Percentiles rank a stretch among this genome's conserved stretches.
Evolutionary conservation across 2,113 vertebrate genomes (phyloP).

Genomic region (Embiotoca jacksoni): DNA sequence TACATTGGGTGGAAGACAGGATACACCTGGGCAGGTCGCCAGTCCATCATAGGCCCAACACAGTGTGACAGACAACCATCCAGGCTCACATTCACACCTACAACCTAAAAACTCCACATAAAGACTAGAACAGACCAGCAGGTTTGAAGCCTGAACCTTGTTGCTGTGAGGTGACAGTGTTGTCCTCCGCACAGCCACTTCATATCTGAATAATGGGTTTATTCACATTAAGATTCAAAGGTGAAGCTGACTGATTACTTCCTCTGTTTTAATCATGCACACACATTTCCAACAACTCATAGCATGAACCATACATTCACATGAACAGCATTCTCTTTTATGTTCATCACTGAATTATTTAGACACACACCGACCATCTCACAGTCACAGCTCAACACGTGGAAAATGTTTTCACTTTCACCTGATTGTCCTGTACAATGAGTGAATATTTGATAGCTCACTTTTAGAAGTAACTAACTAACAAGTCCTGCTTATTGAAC

Average conservation of each 20-base stretch:
- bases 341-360: constrained; percentile 46
- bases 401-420: not conserved
- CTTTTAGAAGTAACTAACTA: constrained; percentile 18
- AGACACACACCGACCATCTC: not conserved
- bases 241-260: not conserved
- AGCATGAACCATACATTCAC: not conserved
- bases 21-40: too few species aligned
- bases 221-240: not conserved
- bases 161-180: too few species aligned
- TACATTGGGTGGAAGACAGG: too few species aligned
- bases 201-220: not conserved
- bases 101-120: too few species aligned
- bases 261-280: not conserved
- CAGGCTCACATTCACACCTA: too few species aligned
- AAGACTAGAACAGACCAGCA: too few species aligned
- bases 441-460: constrained; percentile 41
- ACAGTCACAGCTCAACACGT: not conserved
- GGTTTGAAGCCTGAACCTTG: too few species aligned
- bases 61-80: too few species aligned
- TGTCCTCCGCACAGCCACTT: not conserved
- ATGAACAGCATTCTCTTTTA: not conserved
- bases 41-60: too few species aligned
- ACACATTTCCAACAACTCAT: not conserved
- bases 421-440: not conserved
- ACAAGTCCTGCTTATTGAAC: not conserved